Conservation (phyloP, 2,113 vertebrate genomes). For the Turnix velox region DNA sequence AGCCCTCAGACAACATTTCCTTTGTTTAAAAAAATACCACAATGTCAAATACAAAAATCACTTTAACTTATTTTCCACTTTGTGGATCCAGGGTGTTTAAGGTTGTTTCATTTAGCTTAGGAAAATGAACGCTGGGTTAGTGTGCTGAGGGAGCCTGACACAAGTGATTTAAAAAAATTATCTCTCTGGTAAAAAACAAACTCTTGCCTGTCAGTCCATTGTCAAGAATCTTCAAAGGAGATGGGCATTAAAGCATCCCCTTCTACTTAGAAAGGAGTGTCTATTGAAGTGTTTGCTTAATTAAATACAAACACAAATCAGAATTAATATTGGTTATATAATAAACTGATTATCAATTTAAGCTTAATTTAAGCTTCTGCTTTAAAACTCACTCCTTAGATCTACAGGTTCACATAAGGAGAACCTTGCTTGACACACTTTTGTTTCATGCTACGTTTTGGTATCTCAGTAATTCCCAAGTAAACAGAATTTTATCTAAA, state of each 20-base stretch:
- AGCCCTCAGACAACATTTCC: conserved; percentile 1
- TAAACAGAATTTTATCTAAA: background rate
- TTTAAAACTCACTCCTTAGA: background rate
- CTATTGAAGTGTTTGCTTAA: background rate
- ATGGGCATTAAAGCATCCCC: background rate
- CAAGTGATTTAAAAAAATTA: background rate
- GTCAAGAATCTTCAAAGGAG: background rate
- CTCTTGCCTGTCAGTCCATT: background rate
- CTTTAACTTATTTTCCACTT: conserved; percentile 40
- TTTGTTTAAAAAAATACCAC: background rate
- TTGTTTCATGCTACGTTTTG: background rate
- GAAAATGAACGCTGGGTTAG: background rate
- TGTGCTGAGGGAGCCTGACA: background rate
- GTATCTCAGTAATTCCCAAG: background rate
- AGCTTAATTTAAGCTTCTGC: background rate
- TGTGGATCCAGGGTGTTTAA: conserved; percentile 1
- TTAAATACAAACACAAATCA: background rate
- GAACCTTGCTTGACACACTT: background rate
- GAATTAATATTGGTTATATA: background rate
- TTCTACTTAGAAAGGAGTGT: background rate
- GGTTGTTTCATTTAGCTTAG: background rate
- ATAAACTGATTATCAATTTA: background rate
- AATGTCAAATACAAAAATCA: background rate
- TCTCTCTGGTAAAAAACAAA: background rate
- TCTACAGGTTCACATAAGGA: background rate